phyloP scores from a whole-genome alignment of 2,797 vertebrate species.

The Calcarius lapponicus region DNA sequence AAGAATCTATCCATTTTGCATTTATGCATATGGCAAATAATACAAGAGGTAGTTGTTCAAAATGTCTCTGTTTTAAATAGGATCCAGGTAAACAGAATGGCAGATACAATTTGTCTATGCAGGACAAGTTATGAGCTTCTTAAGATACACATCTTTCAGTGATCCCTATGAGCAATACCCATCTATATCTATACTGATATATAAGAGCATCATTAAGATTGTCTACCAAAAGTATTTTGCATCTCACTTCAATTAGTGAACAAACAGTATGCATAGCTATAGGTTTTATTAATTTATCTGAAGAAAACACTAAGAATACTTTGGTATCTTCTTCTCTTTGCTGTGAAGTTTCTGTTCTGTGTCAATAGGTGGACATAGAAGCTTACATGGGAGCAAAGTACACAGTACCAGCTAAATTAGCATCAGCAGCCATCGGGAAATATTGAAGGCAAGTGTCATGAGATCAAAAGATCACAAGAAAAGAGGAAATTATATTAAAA shows the following conservation, averaged over 20 bases:
- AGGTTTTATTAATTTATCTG: background rate
- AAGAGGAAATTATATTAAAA: background rate
- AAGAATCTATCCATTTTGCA: background rate
- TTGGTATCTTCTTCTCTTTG: background rate
- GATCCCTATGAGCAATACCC: background rate
- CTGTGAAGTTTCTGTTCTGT: background rate
- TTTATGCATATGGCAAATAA: background rate
- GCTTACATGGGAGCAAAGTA: background rate
- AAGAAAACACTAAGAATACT: background rate
- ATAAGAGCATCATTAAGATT: background rate
- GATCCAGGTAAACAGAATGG: background rate
- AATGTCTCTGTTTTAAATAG: background rate
- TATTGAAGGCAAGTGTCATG: background rate
- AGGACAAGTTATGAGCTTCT: background rate
- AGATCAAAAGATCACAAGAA: background rate
- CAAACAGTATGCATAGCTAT: rapidly evolving
- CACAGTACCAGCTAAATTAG: background rate
- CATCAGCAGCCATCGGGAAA: background rate
- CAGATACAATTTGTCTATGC: background rate
- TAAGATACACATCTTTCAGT: background rate
- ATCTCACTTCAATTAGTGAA: background rate
- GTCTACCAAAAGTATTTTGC: background rate
- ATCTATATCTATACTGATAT: background rate
- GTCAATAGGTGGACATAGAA: background rate
- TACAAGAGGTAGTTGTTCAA: background rate